Conservation (phyloP, 2,888 invertebrate species). For the Chamaedrilus cognettii region DNA sequence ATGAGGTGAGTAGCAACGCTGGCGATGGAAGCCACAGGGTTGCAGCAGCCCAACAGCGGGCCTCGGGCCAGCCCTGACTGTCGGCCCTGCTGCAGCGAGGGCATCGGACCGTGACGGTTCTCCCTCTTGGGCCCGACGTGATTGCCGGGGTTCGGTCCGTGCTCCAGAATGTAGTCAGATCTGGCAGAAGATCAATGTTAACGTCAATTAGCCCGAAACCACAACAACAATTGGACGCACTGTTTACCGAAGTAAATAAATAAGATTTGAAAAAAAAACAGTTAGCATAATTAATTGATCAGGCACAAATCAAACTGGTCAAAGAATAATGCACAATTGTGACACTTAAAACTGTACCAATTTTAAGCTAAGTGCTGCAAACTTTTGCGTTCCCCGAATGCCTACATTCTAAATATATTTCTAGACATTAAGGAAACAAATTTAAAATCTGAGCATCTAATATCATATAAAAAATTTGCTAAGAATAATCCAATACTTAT, state of each 20-base stretch:
- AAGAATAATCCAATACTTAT: no score
- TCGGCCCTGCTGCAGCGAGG: background rate
- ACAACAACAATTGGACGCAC: background rate
- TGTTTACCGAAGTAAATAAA: background rate
- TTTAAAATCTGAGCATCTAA: no score
- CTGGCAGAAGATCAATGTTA: background rate
- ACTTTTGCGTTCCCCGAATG: no score
- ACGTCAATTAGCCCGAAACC: background rate
- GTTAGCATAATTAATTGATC: no score
- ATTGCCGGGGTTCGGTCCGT: background rate
- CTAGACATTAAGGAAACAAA: no score
- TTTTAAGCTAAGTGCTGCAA: no score
- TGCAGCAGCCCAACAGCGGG: background rate
- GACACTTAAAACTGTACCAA: no score
- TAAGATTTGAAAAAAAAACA: background rate
- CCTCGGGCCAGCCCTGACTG: slow-evolving; percentile 5
- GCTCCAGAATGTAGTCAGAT: slow-evolving; percentile 1
- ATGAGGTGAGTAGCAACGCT: no score
- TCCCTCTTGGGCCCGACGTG: background rate
- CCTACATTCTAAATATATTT: no score
- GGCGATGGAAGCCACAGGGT: background rate
- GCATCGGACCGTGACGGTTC: background rate
- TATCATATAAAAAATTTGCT: no score
- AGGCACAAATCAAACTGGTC: no score
- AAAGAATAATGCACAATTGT: no score